phyloP scores from a whole-genome alignment of 2,113 vertebrate species.

The Poicephalus meyeri region DNA sequence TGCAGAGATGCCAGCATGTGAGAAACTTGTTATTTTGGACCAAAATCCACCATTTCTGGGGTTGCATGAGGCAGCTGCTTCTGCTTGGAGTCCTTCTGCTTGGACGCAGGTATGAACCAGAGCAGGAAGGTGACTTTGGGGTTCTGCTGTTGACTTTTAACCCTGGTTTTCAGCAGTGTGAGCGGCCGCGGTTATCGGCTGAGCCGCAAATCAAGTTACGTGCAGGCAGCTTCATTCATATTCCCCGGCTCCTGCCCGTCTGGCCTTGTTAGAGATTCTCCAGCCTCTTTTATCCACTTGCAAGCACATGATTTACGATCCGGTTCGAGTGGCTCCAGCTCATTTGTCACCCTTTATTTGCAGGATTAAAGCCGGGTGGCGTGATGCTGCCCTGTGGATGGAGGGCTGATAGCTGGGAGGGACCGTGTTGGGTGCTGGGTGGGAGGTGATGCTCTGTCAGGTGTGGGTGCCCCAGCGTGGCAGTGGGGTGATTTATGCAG shows the following conservation, averaged over 20 bases:
- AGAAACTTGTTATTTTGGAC: not conserved
- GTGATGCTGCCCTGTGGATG: not conserved
- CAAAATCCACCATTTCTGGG: not conserved
- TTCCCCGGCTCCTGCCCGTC: not conserved
- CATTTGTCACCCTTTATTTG: not conserved
- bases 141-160: not conserved
- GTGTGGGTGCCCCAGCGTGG: not conserved
- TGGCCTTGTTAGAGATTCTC: conserved; percentile 13
- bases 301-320: not conserved
- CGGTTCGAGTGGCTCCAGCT: not conserved
- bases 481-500: not conserved
- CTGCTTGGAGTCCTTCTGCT: not conserved
- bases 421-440: not conserved
- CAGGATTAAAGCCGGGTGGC: not conserved
- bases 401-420: not conserved
- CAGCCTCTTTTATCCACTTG: not conserved
- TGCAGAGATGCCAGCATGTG: accelerated
- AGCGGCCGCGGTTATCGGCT: not conserved
- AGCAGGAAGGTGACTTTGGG: not conserved
- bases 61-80: not conserved
- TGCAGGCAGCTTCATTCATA: conserved; percentile 15
- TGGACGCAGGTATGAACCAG: accelerated
- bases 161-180: not conserved
- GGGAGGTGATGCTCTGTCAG: accelerated
- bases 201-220: conserved; percentile 5